These are phyloP conservation scores for Hydropsyche betteni DNA, from an alignment of 2,888 invertebrate genomes.

Conservation along the genomic window DNA sequence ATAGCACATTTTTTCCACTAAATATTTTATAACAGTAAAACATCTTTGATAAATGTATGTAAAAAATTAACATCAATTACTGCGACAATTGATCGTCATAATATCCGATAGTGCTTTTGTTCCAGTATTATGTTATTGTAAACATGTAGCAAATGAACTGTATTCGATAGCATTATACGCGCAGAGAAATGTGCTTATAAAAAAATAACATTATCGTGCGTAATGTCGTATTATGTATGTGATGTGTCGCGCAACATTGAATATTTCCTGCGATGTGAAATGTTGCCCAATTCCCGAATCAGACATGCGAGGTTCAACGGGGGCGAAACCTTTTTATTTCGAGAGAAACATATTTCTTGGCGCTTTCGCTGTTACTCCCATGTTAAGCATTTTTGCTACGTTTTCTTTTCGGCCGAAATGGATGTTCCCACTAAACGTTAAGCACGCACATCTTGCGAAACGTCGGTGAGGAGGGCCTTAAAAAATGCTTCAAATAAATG, in stretches of 20 bases:
- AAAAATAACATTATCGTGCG: not conserved
- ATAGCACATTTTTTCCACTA: too few relatives aligned
- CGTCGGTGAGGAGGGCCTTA: slow-evolving; percentile 22
- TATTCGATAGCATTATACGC: too few relatives aligned
- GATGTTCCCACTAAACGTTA: slow-evolving; percentile 41
- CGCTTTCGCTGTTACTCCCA: not conserved
- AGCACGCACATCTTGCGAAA: slow-evolving; percentile 41
- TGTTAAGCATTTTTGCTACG: slow-evolving; percentile 32
- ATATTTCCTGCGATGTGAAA: slow-evolving; percentile 35
- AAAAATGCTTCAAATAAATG: slow-evolving; percentile 30
- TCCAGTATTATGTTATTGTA: too few relatives aligned
- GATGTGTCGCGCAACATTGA: slow-evolving; percentile 33
- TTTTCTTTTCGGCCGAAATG: slow-evolving; percentile 37
- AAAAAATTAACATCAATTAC: too few relatives aligned
- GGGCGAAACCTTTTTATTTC: slow-evolving; percentile 23
- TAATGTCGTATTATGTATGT: slow-evolving; percentile 11
- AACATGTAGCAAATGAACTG: too few relatives aligned
- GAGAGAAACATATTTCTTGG: not conserved
- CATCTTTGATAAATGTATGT: too few relatives aligned
- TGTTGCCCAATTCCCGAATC: slow-evolving; percentile 34
- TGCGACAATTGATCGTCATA: too few relatives aligned
- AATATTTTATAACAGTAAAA: too few relatives aligned
- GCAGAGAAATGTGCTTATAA: too few relatives aligned
- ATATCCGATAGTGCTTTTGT: too few relatives aligned
- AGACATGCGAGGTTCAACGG: slow-evolving; percentile 34